Evolutionary conservation across 1,140 invertebrate species (phyloP).

Genomic region (Orius insidiosus): DNA sequence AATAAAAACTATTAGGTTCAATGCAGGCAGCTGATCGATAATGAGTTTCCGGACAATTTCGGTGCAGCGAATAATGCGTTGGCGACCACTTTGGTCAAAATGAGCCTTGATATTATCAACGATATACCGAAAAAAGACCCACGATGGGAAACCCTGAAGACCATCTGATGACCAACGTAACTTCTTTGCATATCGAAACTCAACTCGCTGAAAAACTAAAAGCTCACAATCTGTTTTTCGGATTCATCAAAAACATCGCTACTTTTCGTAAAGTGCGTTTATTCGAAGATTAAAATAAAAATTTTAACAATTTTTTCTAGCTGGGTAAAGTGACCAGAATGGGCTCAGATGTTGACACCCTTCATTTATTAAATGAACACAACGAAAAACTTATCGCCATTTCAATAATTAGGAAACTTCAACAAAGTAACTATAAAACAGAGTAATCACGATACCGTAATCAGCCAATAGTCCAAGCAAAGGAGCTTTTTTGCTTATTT

Average conservation of each 20-base stretch:
- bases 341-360: neutral
- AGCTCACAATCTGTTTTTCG: constrained; percentile 11
- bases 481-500: too few species aligned
- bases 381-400: constrained; percentile 12
- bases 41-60: constrained; percentile 4
- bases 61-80: neutral
- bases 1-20: too few species aligned
- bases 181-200: constrained; percentile 10
- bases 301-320: constrained; percentile 5
- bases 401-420: constrained; percentile 5
- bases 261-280: neutral
- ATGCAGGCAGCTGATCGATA: constrained; percentile 4
- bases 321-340: constrained; percentile 10
- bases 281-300: neutral
- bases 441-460: too few species aligned
- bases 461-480: too few species aligned
- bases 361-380: constrained; percentile 10
- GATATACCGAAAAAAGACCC: constrained; percentile 6
- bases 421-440: neutral
- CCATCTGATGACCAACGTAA: neutral
- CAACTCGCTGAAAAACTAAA: constrained; percentile 13
- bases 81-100: constrained; percentile 8
- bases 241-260: constrained; percentile 1
- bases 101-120: constrained; percentile 13
- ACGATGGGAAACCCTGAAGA: constrained; percentile 7